Percentiles rank a stretch among this genome's conserved stretches.
Evolutionary conservation across 2,113 vertebrate genomes (phyloP).

Genomic region (Octodon degus): DNA sequence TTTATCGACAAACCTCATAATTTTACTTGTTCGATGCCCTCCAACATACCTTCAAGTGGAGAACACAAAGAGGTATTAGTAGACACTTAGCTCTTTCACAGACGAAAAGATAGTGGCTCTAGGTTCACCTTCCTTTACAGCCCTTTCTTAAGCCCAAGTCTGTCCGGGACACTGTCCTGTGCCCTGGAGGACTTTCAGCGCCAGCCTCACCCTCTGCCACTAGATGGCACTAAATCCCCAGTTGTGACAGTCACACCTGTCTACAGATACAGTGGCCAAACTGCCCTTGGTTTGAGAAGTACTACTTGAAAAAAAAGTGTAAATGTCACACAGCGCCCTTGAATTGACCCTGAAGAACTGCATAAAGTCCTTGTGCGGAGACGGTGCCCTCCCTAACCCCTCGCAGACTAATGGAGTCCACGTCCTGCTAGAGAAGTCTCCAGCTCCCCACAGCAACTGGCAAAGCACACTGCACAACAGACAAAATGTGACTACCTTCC

Average conservation of each 20-base stretch:
- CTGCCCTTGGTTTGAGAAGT: background rate
- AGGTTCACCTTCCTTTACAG: background rate
- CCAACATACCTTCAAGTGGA: constrained; percentile 90
- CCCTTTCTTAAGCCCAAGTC: background rate
- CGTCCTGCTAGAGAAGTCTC: background rate
- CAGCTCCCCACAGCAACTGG: background rate
- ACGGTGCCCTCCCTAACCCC: background rate
- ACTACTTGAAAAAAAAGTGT: background rate
- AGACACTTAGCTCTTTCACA: background rate
- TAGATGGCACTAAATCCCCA: background rate
- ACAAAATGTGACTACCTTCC: background rate
- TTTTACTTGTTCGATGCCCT: constrained; percentile 97
- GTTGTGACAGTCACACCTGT: background rate
- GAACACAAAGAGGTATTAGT: constrained; percentile 11
- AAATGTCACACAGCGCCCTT: background rate
- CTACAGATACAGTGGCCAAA: background rate
- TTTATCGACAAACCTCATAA: constrained; percentile 99
- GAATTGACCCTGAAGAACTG: background rate
- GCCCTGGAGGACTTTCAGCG: background rate
- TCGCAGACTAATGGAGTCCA: background rate
- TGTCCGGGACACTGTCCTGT: background rate
- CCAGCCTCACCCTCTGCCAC: background rate
- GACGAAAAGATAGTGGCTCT: background rate
- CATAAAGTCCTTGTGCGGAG: background rate
- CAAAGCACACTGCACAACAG: background rate